phyloP scores from a whole-genome alignment of 2,888 invertebrate genomes.

The Amphipoea lucens region DNA sequence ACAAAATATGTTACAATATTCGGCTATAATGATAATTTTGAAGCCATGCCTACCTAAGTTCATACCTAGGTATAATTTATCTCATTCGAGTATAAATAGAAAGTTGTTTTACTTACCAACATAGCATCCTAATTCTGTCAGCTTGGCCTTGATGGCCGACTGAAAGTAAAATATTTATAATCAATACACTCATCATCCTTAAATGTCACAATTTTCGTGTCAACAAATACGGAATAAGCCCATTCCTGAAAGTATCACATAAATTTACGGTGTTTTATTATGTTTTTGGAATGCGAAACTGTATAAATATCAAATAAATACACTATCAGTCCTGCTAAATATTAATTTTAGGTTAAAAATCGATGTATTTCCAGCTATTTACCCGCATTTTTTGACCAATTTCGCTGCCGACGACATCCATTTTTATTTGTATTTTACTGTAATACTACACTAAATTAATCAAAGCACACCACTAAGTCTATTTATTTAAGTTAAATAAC shows the following conservation, averaged over 20 bases:
- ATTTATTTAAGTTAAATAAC: slow-evolving; percentile 26
- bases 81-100: slow-evolving; percentile 3
- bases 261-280: neutral
- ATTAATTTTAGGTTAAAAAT: slow-evolving; percentile 19
- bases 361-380: slow-evolving; percentile 74
- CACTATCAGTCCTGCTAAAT: neutral
- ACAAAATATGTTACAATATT: neutral
- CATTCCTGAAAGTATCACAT: neutral
- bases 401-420: slow-evolving; percentile 95
- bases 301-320: neutral
- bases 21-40: neutral
- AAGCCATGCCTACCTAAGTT: slow-evolving; percentile 1
- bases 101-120: slow-evolving; percentile 92
- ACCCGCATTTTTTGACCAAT: slow-evolving; percentile 97
- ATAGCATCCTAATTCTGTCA: slow-evolving; percentile 97
- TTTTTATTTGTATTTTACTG: slow-evolving; percentile 76
- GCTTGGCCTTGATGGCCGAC: slow-evolving; percentile 98
- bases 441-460: slow-evolving; percentile 52
- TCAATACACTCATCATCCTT: slow-evolving; percentile 42
- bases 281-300: neutral
- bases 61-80: neutral
- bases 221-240: slow-evolving; percentile 35
- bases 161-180: slow-evolving; percentile 82
- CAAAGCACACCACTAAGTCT: slow-evolving; percentile 40
- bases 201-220: slow-evolving; percentile 28